A percentile compares a stretch with the other conserved stretches of the same genome.
Conservation (phyloP, 2,797 vertebrate genomes). For the Lagodon rhomboides region DNA sequence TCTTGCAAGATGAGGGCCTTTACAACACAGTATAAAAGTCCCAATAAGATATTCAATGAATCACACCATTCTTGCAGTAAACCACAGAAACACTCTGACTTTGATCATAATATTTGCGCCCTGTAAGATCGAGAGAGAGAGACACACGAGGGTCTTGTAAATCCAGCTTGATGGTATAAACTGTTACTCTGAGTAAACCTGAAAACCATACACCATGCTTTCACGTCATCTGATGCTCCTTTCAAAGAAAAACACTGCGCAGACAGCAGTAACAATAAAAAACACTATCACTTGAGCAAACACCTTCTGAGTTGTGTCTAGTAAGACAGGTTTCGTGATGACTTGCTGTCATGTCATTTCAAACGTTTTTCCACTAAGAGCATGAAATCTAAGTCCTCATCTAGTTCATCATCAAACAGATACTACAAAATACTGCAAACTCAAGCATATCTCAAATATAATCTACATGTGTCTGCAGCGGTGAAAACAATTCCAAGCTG, state of each 20-base stretch:
- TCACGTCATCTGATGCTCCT: slow-evolving; percentile 51
- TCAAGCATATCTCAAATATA: too few species aligned
- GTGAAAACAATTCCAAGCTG: background rate
- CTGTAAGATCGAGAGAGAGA: slow-evolving; percentile 21
- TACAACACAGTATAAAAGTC: background rate
- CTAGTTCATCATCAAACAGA: background rate
- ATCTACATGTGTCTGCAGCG: background rate
- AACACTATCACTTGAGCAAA: slow-evolving; percentile 11
- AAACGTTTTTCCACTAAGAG: background rate
- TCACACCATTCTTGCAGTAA: background rate
- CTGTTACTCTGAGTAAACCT: slow-evolving; percentile 53
- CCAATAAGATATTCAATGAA: background rate
- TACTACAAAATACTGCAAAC: background rate
- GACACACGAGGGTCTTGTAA: slow-evolving; percentile 15
- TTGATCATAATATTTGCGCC: slow-evolving; percentile 4
- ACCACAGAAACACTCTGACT: slow-evolving; percentile 21
- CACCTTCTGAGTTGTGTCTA: background rate
- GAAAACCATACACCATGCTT: slow-evolving; percentile 62
- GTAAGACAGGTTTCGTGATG: slow-evolving; percentile 21
- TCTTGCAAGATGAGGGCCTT: background rate
- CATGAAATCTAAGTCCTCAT: background rate
- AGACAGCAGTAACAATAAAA: slow-evolving; percentile 18
- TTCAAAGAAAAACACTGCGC: slow-evolving; percentile 35
- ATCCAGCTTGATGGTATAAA: slow-evolving; percentile 42
- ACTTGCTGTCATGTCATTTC: slow-evolving; percentile 8